Conservation (phyloP, 1,140 invertebrate genomes). For the Caenorhabditis inopinata region DNA sequence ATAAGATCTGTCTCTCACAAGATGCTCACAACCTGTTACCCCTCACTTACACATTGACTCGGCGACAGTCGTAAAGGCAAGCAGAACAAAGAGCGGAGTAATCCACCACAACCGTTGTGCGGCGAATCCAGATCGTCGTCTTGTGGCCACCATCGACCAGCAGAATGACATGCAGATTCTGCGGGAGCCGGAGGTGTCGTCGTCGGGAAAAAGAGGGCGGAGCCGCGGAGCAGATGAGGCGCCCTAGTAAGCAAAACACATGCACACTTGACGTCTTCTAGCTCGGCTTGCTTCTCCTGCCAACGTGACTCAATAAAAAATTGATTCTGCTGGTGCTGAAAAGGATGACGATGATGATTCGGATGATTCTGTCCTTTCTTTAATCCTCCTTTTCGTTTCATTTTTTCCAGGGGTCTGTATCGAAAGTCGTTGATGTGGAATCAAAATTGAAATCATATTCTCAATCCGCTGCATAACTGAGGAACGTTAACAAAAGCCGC, state of each 20-base stretch:
- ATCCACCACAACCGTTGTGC: constrained; percentile 18
- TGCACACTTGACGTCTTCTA: not conserved
- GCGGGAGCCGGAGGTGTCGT: not conserved
- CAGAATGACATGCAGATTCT: not conserved
- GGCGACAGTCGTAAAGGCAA: not conserved
- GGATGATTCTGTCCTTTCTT: not conserved
- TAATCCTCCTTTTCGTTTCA: too few relatives aligned
- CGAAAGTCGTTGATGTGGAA: not conserved
- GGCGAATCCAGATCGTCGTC: not conserved
- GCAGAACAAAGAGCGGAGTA: not conserved
- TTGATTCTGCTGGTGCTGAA: not conserved
- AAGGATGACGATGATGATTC: not conserved
- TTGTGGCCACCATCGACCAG: constrained; percentile 29
- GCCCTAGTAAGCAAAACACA: not conserved
- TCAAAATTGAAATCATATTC: too few relatives aligned
- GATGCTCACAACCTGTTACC: too few relatives aligned
- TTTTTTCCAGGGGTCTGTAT: not conserved
- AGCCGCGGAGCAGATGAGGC: not conserved
- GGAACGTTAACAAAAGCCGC: too few relatives aligned
- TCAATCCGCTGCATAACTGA: too few relatives aligned
- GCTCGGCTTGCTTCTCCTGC: not conserved
- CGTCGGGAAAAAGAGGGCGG: not conserved
- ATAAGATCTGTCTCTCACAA: too few relatives aligned
- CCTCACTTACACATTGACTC: constrained; percentile 6
- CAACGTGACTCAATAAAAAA: not conserved